Conservation (phyloP, 2,888 invertebrate genomes). For the Scaptomyza tumidula region DNA sequence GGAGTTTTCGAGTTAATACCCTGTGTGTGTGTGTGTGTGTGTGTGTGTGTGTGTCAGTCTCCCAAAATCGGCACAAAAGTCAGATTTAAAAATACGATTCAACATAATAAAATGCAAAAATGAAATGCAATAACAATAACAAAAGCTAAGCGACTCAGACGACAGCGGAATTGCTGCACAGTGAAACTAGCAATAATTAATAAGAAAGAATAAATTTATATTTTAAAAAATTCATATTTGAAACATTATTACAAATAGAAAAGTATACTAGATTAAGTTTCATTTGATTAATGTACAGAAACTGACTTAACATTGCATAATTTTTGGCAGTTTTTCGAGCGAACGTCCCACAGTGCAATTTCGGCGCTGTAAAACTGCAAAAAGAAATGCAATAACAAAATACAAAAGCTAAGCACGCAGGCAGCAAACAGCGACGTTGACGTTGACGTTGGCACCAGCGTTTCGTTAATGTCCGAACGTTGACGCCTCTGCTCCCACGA, state of each 20-base stretch:
- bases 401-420: constrained; percentile 15
- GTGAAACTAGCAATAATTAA: neutral
- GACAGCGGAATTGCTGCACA: constrained; percentile 4
- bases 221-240: neutral
- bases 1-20: too few species aligned
- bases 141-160: constrained; percentile 32
- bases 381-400: constrained; percentile 34
- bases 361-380: constrained; percentile 14
- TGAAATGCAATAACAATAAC: constrained; percentile 35
- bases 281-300: too few species aligned
- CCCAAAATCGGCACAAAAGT: constrained; percentile 34
- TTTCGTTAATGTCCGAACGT: constrained; percentile 29
- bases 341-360: constrained; percentile 7
- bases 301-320: neutral
- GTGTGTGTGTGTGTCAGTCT: neutral
- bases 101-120: constrained; percentile 32
- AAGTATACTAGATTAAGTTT: too few species aligned
- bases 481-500: constrained; percentile 1
- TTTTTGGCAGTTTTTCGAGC: neutral
- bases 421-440: constrained; percentile 1
- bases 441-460: constrained; percentile 22
- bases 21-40: neutral
- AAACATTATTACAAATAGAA: too few species aligned
- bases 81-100: constrained; percentile 55
- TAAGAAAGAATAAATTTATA: neutral